phyloP scores from a whole-genome alignment of 2,888 invertebrate species.

The Apomyelois bistriatella region DNA sequence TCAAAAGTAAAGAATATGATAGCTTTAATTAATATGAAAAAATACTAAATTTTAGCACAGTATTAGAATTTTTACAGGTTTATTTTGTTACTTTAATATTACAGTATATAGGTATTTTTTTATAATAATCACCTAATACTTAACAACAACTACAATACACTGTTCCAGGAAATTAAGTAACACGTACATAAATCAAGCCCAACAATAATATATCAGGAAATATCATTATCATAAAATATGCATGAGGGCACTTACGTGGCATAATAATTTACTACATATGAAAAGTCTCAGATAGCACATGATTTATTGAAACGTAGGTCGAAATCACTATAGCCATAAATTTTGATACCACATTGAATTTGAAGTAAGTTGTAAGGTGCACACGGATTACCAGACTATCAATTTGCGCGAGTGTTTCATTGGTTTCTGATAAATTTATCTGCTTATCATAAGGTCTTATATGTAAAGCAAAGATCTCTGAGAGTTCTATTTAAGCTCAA shows the following conservation, averaged over 20 bases:
- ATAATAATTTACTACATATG: constrained; percentile 14
- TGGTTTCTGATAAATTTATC: too few relatives aligned
- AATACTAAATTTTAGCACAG: too few relatives aligned
- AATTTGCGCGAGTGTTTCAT: too few relatives aligned
- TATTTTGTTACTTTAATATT: background rate
- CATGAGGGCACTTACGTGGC: constrained; percentile 10
- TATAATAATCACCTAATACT: background rate
- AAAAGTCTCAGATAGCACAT: constrained; percentile 15
- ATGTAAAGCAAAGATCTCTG: too few relatives aligned
- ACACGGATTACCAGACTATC: constrained; percentile 1
- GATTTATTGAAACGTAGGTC: constrained; percentile 16
- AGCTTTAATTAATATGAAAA: too few relatives aligned
- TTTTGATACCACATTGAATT: constrained; percentile 17
- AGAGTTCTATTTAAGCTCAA: too few relatives aligned
- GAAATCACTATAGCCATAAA: constrained; percentile 21
- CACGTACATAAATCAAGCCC: background rate
- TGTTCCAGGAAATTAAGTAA: constrained; percentile 2
- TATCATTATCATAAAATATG: constrained; percentile 15
- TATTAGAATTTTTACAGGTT: background rate
- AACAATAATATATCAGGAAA: constrained; percentile 13
- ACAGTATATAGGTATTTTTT: background rate
- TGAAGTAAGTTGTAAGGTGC: constrained; percentile 17
- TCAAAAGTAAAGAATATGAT: too few relatives aligned
- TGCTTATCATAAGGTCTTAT: too few relatives aligned
- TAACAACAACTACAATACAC: constrained; percentile 10